Evolutionary conservation across 2,888 invertebrate genomes (phyloP), one percentile per base, ranked within the genome.

Genomic region (Quadriops clusia): DNA sequence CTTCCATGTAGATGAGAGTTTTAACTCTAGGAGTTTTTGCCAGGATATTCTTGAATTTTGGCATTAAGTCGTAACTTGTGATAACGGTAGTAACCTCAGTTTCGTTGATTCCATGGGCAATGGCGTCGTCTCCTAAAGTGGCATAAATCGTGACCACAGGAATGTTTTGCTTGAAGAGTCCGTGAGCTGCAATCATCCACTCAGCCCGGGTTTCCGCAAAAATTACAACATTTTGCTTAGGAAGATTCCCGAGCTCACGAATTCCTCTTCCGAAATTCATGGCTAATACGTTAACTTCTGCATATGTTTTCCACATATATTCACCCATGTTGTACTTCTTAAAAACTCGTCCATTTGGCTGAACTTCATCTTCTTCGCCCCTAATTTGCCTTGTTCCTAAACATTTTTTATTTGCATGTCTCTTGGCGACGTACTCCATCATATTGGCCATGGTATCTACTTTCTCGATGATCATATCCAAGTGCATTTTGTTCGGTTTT

Each of bases 181-280:
- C 94, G 53, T 95, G 87, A 1, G 94, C 93, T 1, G 91, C 84
- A 28, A 95, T 68, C 78, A 97, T 83, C 98, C 98, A 98, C 64
- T 98, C 97, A 26, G 87, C 87, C 45, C 95, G 70, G 0, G 97
- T 98, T 65, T 98, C 98, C 0, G 95, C 93, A 67, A 94, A 97
- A 52, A 98, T 79, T 32, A 86, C 90, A 43, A 97, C 70, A 58
- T 84, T 86, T 38, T 74, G 64, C 6, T 70, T 69, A 5, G 82
- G 76, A 44, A 64, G 60, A 48, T 82, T 74, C 15, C 90, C 91
- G 18, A 87, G 61, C 49, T 77, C 78, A 21, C 80, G 70, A 39
- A 98, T 66, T 1, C 95, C 97, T 33, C 77, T 76, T 26, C 87
- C 86, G 60, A 97, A 82, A 45, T 76, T 66, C 0, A 70, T 63